phyloP scores from a whole-genome alignment of 2,113 vertebrate genomes.

The Indicator maculatus region DNA sequence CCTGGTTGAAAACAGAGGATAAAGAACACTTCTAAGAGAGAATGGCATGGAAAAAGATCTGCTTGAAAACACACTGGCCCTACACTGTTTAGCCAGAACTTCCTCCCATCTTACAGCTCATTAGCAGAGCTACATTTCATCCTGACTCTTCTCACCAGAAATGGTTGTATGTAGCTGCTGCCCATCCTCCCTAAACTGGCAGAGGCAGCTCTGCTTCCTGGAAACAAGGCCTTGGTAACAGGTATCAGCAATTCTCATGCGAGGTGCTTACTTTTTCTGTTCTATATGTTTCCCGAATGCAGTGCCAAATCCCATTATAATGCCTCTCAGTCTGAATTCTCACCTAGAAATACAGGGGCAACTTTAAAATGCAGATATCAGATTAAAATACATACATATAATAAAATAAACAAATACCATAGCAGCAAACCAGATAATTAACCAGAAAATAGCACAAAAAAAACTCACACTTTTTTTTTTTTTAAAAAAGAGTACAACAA shows the following conservation, averaged over 20 bases:
- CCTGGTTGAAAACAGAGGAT: constrained; percentile 53
- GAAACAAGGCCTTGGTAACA: background rate
- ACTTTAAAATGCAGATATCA: background rate
- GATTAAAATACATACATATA: background rate
- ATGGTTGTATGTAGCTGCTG: background rate
- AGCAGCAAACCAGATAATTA: background rate
- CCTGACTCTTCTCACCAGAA: background rate
- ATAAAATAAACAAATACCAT: background rate
- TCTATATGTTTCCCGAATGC: constrained; percentile 78
- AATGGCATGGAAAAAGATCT: background rate
- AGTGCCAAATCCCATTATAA: constrained; percentile 82
- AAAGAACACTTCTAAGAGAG: background rate
- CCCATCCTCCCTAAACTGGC: background rate
- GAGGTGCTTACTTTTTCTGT: constrained; percentile 79
- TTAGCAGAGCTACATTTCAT: background rate
- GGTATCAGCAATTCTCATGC: background rate
- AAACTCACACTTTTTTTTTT: background rate
- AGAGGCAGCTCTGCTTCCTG: background rate
- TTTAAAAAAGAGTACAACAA: background rate
- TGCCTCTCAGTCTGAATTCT: constrained; percentile 83
- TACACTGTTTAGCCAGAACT: background rate
- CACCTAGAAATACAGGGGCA: constrained; percentile 71
- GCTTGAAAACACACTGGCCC: background rate
- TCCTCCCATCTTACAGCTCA: background rate
- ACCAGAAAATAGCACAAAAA: background rate